Percentiles rank a stretch among this genome's conserved stretches.
phyloP scores from a whole-genome alignment of 2,113 vertebrate genomes.

The Abramis brama region DNA sequence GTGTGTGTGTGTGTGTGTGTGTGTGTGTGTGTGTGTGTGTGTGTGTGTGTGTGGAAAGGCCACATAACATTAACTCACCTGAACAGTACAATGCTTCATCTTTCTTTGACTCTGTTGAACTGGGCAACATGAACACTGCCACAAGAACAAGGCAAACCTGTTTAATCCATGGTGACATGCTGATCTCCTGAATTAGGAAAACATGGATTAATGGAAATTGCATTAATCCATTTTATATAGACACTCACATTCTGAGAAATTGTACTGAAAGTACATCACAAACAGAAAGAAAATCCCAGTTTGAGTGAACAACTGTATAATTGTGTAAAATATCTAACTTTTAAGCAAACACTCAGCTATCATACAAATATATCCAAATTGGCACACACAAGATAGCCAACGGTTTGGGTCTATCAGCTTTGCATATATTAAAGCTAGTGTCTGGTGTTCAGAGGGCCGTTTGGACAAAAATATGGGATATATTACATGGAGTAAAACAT shows the following conservation, averaged over 20 bases:
- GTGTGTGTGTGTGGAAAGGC: background rate
- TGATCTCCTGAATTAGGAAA: conserved; percentile 47
- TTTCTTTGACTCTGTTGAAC: conserved; percentile 61
- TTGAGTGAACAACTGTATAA: background rate
- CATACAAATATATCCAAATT: conserved; percentile 15
- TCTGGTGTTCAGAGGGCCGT: background rate
- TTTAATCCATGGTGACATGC: conserved; percentile 65
- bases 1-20: background rate
- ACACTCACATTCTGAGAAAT: background rate
- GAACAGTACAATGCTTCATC: conserved; percentile 71
- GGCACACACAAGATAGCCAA: background rate
- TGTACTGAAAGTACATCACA: background rate
- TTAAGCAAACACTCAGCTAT: background rate
- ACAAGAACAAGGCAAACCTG: conserved; percentile 50
- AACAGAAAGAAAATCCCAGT: background rate
- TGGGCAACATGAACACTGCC: conserved; percentile 56
- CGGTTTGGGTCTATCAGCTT: background rate
- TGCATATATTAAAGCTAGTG: background rate
- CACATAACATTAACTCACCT: conserved; percentile 62
- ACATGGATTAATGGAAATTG: background rate
- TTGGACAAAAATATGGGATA: background rate
- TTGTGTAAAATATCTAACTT: background rate
- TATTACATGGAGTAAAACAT: background rate
- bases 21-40: background rate
- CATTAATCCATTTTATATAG: background rate